Evolutionary conservation across 2,888 invertebrate genomes (phyloP).

Genomic region (Suillia variegata): DNA sequence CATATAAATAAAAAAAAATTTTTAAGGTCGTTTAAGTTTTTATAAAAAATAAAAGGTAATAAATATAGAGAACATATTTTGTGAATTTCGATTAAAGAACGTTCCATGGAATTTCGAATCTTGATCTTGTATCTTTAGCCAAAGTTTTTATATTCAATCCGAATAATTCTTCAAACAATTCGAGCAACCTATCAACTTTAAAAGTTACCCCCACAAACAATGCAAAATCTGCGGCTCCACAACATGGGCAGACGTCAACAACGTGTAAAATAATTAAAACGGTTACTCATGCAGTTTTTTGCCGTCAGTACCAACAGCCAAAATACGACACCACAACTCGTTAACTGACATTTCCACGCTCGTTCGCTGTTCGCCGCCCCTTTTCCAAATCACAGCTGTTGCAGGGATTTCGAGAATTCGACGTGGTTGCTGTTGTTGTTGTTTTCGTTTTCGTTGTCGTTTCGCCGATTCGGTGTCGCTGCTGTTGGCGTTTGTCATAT

Average conservation of each 20-base stretch:
- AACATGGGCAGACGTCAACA: conserved; percentile 8
- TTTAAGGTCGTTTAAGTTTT: too few relatives aligned
- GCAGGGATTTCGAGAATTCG: conserved; percentile 33
- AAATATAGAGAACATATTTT: too few relatives aligned
- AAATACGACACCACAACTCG: conserved; percentile 24
- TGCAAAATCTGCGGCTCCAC: neutral
- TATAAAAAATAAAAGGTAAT: too few relatives aligned
- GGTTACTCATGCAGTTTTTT: conserved; percentile 16
- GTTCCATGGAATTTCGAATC: too few relatives aligned
- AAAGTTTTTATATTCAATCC: too few relatives aligned
- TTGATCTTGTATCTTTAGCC: too few relatives aligned
- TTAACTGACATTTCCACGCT: conserved; percentile 16
- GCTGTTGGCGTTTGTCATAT: conserved; percentile 57
- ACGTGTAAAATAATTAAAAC: conserved; percentile 18
- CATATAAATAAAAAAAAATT: too few relatives aligned
- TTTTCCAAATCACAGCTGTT: conserved; percentile 44
- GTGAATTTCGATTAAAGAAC: too few relatives aligned
- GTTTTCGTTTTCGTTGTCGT: conserved; percentile 21
- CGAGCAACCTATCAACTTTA: too few relatives aligned
- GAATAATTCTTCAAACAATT: too few relatives aligned
- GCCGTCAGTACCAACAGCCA: conserved; percentile 6
- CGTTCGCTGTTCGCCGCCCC: neutral
- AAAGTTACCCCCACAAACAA: too few relatives aligned
- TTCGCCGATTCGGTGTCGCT: conserved; percentile 21
- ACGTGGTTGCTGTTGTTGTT: conserved; percentile 27